Base-by-base conservation (phyloP, 2,113 vertebrate species). In the Ploceus nigricollis region DNA sequence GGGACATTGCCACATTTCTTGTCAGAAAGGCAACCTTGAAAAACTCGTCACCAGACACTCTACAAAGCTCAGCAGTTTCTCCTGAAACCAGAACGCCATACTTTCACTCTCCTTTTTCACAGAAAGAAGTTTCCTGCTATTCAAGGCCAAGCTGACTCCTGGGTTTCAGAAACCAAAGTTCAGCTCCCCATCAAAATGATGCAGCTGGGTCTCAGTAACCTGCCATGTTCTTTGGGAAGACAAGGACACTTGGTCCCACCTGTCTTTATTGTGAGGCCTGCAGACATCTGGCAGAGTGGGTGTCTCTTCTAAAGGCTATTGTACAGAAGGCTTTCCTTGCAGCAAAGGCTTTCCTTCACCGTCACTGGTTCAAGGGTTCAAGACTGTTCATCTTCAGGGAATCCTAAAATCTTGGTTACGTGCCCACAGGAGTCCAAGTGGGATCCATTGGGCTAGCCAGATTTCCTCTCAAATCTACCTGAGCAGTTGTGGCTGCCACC, bases 61-160 rank as follows among this genome's bases (percentile, higher is more conserved):
- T 73, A 64, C 82, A 69, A 70, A 65, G 45, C 45, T 94, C 79
- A 90, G 79, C 82, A 88, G 71, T 83, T 93, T 90, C 71, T 86
- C 80, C 71, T 53, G 79, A 86, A 80, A 90, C 54, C 70, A 50
- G 37, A 77, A 69, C 0, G 1, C 23, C 35, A 31, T 28, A 42
- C 42, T 88, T 82, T 88, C 1, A 0, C 40, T 88, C 53, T 75
- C 28, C 51, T 21, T 0, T 65, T 93, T 86, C 75, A 61, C 45
- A 39, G 30, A 33, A 85, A 57, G 28, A 66, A 69, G 54, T 24
- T 80, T 88, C 39, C n/a, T 65, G 40, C 45, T 69, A 27, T 23
- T 64, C 70, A 86, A 79, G 58, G 28, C 53, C 40, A 76, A 60
- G 54, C 3, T 9, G 8, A 20, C 35, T 80, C 65, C 69, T n/a